These are phyloP conservation scores for Dinocampus coccinellae DNA, from an alignment of 2,888 invertebrate species.

Conservation along the genomic window DNA sequence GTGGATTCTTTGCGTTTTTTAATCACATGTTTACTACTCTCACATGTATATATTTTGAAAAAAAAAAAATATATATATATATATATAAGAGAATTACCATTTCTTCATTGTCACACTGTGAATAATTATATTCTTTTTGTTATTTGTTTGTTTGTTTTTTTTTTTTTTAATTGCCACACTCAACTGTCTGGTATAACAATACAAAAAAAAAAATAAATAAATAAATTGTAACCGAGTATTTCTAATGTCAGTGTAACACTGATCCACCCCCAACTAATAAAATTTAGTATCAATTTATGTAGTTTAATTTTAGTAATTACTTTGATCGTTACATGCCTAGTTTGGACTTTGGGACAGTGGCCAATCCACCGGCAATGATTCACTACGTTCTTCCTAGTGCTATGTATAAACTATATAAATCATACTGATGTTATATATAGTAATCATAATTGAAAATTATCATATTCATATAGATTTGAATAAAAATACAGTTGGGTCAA, in stretches of 20 bases:
- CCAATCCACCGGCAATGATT: constrained; percentile 63
- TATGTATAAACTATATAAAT: constrained; percentile 56
- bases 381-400: constrained; percentile 62
- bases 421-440: constrained; percentile 49
- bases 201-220: background rate
- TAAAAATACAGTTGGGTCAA: too few relatives aligned
- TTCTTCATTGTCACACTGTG: background rate
- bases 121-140: background rate
- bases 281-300: constrained; percentile 14
- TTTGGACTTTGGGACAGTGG: constrained; percentile 62
- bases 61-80: too few relatives aligned
- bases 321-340: constrained; percentile 63
- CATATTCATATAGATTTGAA: background rate
- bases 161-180: background rate
- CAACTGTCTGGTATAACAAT: background rate
- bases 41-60: background rate
- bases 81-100: too few relatives aligned
- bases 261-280: constrained; percentile 28
- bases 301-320: constrained; percentile 58
- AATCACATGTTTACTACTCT: background rate
- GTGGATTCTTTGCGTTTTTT: too few relatives aligned
- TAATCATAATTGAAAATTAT: background rate
- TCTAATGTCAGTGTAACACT: background rate
- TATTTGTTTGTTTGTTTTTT: too few relatives aligned
- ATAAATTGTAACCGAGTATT: too few relatives aligned